phyloP scores from a whole-genome alignment of 2,888 invertebrate genomes.

The Lithophane socia region DNA sequence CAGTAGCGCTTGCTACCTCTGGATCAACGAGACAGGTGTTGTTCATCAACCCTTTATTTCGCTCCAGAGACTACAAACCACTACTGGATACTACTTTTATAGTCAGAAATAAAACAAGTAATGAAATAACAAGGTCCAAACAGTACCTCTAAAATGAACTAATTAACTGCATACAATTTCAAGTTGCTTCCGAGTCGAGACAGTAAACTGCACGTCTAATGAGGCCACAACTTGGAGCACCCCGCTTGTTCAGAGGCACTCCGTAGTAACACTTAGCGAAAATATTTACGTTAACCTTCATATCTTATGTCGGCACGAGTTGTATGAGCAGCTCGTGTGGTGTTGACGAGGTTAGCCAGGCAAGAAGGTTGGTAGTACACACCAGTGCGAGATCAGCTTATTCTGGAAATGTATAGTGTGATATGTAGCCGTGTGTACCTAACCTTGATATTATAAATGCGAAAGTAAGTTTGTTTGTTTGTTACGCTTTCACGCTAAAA shows the following conservation, averaged over 20 bases:
- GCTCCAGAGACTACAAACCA: too few species aligned
- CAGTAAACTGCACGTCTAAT: conserved; percentile 50
- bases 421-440: too few species aligned
- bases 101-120: neutral
- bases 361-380: neutral
- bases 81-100: too few species aligned
- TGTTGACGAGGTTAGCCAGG: neutral
- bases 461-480: too few species aligned
- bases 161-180: conserved; percentile 37
- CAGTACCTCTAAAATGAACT: conserved; percentile 19
- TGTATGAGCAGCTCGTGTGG: neutral
- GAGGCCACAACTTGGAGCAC: conserved; percentile 42
- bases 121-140: conserved; percentile 20
- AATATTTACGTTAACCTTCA: conserved; percentile 29
- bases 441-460: too few species aligned
- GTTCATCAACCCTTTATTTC: too few species aligned
- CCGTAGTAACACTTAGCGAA: conserved; percentile 16
- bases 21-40: too few species aligned
- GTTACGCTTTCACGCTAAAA: too few species aligned
- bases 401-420: too few species aligned
- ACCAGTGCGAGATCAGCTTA: too few species aligned
- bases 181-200: conserved; percentile 25
- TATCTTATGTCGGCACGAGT: conserved; percentile 2
- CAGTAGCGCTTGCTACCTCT: too few species aligned
- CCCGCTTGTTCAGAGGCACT: conserved; percentile 5